Conservation (phyloP, 2,888 invertebrate genomes). For the Argynnis bischoffii region DNA sequence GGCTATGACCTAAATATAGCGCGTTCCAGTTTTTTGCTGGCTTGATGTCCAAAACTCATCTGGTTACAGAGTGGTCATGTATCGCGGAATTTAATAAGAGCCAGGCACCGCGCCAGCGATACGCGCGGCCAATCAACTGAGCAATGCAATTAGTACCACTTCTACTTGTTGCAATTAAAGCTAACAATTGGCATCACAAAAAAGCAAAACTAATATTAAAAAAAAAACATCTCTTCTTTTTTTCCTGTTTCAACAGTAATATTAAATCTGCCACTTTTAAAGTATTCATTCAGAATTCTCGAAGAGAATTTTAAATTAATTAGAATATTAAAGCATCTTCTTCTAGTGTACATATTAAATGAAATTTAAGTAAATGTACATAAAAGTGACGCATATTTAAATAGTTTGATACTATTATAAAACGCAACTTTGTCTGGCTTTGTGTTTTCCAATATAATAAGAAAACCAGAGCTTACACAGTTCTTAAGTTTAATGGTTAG, state of each 20-base stretch:
- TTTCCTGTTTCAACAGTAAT: not conserved
- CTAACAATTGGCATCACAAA: slow-evolving; percentile 4
- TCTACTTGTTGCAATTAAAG: slow-evolving; percentile 13
- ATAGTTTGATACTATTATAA: too few species aligned
- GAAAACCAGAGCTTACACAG: too few species aligned
- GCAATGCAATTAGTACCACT: slow-evolving; percentile 13
- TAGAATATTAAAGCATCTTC: slow-evolving; percentile 6
- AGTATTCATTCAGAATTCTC: not conserved
- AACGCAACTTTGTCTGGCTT: too few species aligned
- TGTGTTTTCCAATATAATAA: too few species aligned
- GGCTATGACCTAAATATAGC: slow-evolving; percentile 30
- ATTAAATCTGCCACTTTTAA: not conserved
- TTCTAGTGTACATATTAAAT: not conserved
- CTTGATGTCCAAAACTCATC: slow-evolving; percentile 30
- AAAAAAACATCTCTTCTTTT: not conserved
- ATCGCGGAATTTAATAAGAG: slow-evolving; percentile 36
- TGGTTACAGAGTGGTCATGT: slow-evolving; percentile 28
- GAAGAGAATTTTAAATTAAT: slow-evolving; percentile 7
- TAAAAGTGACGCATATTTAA: too few species aligned
- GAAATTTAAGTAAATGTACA: not conserved
- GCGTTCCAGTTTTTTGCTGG: slow-evolving; percentile 32
- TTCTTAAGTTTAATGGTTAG: too few species aligned
- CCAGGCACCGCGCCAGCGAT: slow-evolving; percentile 6
- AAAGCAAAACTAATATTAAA: not conserved
- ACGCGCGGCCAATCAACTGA: slow-evolving; percentile 13